Conservation (phyloP, 2,113 vertebrate genomes). For the Oreocharis arfaki region DNA sequence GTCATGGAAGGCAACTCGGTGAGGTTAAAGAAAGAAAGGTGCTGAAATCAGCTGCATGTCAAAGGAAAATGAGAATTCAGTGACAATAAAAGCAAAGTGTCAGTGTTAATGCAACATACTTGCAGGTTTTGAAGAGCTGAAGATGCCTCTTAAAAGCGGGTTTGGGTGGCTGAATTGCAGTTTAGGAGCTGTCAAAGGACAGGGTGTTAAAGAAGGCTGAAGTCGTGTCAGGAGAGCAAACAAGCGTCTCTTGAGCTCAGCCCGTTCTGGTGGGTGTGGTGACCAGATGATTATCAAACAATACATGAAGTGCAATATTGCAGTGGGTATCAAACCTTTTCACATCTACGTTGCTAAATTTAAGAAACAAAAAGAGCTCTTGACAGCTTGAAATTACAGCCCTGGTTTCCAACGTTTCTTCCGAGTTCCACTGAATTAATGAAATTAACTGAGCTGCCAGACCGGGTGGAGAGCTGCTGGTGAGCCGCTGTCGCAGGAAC, state of each 20-base stretch:
- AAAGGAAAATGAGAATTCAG: background rate
- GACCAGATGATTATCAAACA: background rate
- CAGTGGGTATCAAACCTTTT: background rate
- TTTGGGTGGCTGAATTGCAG: background rate
- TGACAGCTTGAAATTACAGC: background rate
- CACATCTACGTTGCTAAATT: background rate
- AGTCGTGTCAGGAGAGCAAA: background rate
- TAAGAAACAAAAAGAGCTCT: background rate
- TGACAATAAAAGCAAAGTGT: background rate
- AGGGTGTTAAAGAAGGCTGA: background rate
- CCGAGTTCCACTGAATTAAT: background rate
- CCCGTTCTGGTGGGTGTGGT: background rate
- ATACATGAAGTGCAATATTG: background rate
- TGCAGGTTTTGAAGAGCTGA: background rate
- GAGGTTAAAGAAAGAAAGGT: background rate
- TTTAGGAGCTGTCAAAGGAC: background rate
- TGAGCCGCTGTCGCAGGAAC: background rate
- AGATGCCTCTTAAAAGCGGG: background rate
- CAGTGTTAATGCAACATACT: background rate
- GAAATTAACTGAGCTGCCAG: background rate
- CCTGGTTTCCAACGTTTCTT: background rate
- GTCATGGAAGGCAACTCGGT: background rate
- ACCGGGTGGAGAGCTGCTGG: background rate
- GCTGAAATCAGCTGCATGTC: background rate
- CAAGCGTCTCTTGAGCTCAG: background rate